Percentiles rank a stretch among this genome's conserved stretches.
phyloP scores from a whole-genome alignment of 2,888 invertebrate genomes.

The Plagiodera versicolora region DNA sequence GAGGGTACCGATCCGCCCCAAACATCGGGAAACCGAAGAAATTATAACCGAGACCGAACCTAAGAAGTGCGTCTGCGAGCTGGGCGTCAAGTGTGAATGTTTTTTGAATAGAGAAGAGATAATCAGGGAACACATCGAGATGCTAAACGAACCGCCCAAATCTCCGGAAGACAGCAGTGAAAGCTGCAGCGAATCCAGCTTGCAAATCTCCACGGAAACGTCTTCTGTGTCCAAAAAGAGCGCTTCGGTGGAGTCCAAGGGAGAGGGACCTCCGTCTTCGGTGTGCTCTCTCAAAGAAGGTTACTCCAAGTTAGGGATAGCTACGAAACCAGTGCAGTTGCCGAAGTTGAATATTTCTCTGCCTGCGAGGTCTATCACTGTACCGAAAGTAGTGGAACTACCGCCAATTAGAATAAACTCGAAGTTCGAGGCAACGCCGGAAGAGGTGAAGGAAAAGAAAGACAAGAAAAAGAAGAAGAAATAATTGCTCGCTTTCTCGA shows the following conservation, averaged over 20 bases:
- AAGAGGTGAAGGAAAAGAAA: conserved; percentile 3
- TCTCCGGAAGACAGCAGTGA: background rate
- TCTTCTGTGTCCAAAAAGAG: background rate
- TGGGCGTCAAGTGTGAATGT: conserved; percentile 9
- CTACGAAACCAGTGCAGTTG: background rate
- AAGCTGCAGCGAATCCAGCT: background rate
- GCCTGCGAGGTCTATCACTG: background rate
- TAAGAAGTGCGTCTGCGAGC: conserved; percentile 8
- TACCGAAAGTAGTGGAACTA: conserved; percentile 6
- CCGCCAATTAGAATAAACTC: conserved; percentile 14
- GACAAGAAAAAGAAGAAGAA: conserved; percentile 3
- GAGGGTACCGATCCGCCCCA: conserved; percentile 9
- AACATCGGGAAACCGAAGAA: background rate
- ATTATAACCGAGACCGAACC: background rate
- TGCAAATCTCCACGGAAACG: background rate
- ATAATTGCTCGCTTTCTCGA: background rate
- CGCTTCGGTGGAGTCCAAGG: background rate
- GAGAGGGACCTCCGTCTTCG: background rate
- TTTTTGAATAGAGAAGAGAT: background rate
- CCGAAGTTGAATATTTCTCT: conserved; percentile 16
- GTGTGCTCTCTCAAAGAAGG: conserved; percentile 13
- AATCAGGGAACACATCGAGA: conserved; percentile 1
- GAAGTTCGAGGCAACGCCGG: conserved; percentile 9
- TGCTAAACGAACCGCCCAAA: background rate
- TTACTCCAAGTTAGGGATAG: conserved; percentile 4